A percentile compares a stretch with the other conserved stretches of the same genome.
These are phyloP conservation scores for Chinchilla lanigera DNA, from an alignment of 2,113 vertebrate species.

Conservation along the genomic window DNA sequence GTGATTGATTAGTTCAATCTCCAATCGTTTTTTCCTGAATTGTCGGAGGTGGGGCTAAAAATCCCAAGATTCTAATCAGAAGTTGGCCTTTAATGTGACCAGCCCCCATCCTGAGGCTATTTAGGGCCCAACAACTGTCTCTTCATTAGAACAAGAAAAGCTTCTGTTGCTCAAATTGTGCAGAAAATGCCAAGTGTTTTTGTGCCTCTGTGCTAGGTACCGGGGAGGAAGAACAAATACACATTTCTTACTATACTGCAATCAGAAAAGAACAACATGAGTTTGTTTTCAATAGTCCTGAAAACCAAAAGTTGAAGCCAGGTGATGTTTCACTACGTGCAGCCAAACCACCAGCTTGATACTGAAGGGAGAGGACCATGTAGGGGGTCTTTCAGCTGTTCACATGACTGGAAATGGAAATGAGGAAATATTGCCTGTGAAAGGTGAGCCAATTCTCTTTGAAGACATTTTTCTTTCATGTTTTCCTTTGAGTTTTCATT, in stretches of 20 bases:
- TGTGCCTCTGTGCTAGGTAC: neutral
- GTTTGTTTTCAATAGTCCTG: neutral
- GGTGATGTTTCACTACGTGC: neutral
- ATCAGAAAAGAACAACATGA: neutral
- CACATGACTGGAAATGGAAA: conserved; percentile 2
- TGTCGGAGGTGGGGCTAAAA: neutral
- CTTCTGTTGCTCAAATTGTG: neutral
- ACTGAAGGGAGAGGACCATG: neutral
- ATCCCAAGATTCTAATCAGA: neutral
- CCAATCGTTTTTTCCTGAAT: neutral
- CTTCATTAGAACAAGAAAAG: neutral
- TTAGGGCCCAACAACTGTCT: neutral
- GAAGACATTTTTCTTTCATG: neutral
- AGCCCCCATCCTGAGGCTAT: neutral
- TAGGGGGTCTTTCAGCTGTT: neutral
- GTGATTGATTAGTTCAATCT: neutral
- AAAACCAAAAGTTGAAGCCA: neutral
- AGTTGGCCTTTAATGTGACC: neutral
- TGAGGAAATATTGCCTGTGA: neutral
- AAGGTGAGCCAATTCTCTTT: neutral
- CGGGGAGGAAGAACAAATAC: neutral
- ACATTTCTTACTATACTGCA: neutral
- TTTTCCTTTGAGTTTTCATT: conserved; percentile 20
- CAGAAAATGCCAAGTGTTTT: neutral
- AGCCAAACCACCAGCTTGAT: neutral